These are phyloP conservation scores for Perodicticus potto DNA, from an alignment of 2,797 vertebrate species.

Conservation along the genomic window DNA sequence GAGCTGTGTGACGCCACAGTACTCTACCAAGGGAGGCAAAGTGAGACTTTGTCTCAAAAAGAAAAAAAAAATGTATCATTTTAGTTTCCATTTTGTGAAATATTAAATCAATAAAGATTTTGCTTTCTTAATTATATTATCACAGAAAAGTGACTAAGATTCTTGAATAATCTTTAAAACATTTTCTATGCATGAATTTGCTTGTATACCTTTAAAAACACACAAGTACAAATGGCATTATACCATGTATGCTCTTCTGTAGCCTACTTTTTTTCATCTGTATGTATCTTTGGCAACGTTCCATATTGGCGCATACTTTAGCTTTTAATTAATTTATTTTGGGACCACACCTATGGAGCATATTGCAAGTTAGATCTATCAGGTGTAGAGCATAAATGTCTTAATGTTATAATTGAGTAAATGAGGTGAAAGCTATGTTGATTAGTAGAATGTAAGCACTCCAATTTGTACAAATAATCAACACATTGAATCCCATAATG, in stretches of 20 bases:
- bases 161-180: conserved; percentile 34
- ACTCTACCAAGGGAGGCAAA: too few relatives aligned
- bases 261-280: conserved; percentile 23
- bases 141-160: conserved; percentile 27
- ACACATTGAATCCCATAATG: too few relatives aligned
- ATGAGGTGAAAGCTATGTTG: too few relatives aligned
- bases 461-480: too few relatives aligned
- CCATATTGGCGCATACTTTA: neutral
- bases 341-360: too few relatives aligned
- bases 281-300: conserved; percentile 20
- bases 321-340: neutral
- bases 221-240: neutral
- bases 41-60: too few relatives aligned
- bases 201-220: conserved; percentile 30
- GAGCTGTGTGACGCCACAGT: too few relatives aligned
- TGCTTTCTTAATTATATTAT: conserved; percentile 32
- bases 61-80: too few relatives aligned
- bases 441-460: too few relatives aligned
- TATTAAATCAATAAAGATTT: neutral
- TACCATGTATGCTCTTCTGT: neutral
- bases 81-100: neutral
- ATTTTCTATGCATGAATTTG: conserved; percentile 1
- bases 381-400: too few relatives aligned
- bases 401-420: too few relatives aligned
- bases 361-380: too few relatives aligned